phyloP scores from a whole-genome alignment of 2,888 invertebrate genomes.

The Drosophila lutescens region DNA sequence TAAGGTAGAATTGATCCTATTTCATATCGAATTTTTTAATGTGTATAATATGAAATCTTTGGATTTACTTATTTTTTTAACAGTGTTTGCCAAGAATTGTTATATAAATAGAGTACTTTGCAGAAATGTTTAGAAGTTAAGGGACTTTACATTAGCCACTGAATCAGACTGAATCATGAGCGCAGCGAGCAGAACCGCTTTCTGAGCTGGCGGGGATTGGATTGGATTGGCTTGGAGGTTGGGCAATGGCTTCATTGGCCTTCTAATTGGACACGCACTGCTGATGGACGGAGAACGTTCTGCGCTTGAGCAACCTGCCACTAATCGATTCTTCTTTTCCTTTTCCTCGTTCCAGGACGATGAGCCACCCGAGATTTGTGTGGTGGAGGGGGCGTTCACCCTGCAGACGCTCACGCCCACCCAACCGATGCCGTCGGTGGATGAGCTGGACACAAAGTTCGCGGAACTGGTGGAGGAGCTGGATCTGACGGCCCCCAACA shows the following conservation, averaged over 20 bases:
- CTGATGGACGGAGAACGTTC: conserved; percentile 36
- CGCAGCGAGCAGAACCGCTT: conserved; percentile 22
- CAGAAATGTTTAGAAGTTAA: too few species aligned
- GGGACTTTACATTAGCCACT: too few species aligned
- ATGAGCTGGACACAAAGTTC: conserved; percentile 96
- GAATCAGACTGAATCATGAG: conserved; percentile 4
- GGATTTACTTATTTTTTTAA: too few species aligned
- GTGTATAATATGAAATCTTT: too few species aligned
- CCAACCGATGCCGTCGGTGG: conserved; percentile 96
- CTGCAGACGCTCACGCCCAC: conserved; percentile 95
- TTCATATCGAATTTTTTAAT: too few species aligned
- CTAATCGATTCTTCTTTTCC: neutral
- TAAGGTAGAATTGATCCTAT: too few species aligned
- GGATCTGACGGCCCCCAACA: conserved; percentile 96
- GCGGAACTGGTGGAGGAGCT: conserved; percentile 97
- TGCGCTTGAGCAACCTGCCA: conserved; percentile 23
- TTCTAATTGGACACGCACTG: conserved; percentile 76
- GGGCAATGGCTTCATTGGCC: conserved; percentile 3
- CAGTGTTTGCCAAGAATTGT: too few species aligned
- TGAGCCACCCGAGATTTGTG: conserved; percentile 98
- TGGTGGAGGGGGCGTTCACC: conserved; percentile 94
- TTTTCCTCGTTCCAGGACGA: conserved; percentile 88
- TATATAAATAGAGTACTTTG: too few species aligned
- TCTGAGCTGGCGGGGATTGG: neutral
- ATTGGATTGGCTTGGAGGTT: neutral